These are phyloP conservation scores for Rhizoglyphus robini DNA, from an alignment of 1,140 invertebrate species.

Conservation along the genomic window DNA sequence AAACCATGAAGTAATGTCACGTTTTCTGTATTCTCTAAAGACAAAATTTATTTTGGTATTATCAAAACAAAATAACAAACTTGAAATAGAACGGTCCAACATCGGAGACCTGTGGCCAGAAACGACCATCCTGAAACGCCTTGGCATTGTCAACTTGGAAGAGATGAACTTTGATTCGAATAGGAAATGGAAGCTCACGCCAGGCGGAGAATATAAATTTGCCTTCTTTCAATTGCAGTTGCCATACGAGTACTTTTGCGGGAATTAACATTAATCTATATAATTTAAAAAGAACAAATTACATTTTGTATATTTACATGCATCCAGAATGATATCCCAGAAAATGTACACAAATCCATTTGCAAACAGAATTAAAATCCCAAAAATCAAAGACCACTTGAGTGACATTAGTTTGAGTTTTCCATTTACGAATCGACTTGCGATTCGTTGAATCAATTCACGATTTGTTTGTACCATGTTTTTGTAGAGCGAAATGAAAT, in stretches of 20 bases:
- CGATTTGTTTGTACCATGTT: no score
- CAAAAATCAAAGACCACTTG: no score
- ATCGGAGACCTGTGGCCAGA: background rate
- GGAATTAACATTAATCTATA: background rate
- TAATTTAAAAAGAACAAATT: background rate
- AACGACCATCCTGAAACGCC: background rate
- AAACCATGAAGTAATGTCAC: background rate
- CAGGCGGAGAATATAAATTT: background rate
- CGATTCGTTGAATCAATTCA: no score
- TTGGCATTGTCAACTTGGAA: background rate
- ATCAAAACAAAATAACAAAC: background rate
- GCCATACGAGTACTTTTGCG: background rate
- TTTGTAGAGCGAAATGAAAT: background rate
- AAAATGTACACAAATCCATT: background rate
- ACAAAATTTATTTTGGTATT: background rate
- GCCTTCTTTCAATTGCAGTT: background rate
- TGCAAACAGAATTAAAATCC: background rate
- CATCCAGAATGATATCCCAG: background rate
- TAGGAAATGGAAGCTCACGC: background rate
- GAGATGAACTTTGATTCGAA: background rate
- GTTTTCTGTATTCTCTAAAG: background rate
- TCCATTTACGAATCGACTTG: background rate
- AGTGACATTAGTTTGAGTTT: background rate
- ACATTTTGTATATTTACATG: background rate
- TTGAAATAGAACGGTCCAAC: background rate